These are phyloP conservation scores for Pygoscelis adeliae DNA, from an alignment of 2,113 vertebrate genomes.

Conservation along the genomic window DNA sequence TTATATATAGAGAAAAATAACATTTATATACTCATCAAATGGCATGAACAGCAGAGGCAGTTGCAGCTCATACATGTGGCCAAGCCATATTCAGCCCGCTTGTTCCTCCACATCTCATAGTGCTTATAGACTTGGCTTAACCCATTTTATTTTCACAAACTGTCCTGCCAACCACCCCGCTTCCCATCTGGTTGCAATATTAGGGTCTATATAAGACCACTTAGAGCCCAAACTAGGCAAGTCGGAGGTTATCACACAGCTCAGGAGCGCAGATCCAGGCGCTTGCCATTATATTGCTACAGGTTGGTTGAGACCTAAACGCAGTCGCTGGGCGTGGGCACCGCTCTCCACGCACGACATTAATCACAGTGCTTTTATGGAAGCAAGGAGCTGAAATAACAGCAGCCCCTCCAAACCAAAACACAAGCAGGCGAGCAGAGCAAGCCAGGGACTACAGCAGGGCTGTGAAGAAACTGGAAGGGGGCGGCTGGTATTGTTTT, in stretches of 20 bases:
- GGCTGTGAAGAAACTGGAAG: neutral
- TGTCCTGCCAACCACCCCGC: neutral
- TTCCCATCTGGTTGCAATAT: neutral
- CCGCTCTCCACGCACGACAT: accelerated
- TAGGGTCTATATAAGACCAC: neutral
- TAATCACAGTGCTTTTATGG: accelerated
- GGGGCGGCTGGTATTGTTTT: neutral
- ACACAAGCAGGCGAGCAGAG: neutral
- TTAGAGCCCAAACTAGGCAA: neutral
- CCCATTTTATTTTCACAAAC: neutral
- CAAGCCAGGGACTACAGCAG: neutral
- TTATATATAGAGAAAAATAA: neutral
- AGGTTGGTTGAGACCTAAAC: neutral
- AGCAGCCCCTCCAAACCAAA: conserved; percentile 35
- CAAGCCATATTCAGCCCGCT: neutral
- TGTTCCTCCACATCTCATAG: neutral
- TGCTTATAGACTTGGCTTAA: neutral
- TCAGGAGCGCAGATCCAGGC: neutral
- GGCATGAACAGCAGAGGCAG: neutral
- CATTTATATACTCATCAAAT: neutral
- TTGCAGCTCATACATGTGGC: accelerated
- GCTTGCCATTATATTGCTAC: accelerated
- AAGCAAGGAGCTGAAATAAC: neutral
- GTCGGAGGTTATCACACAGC: neutral
- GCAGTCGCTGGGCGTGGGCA: neutral